Base-by-base conservation (phyloP, 2,888 invertebrate genomes). In the Cephalotes varians region DNA sequence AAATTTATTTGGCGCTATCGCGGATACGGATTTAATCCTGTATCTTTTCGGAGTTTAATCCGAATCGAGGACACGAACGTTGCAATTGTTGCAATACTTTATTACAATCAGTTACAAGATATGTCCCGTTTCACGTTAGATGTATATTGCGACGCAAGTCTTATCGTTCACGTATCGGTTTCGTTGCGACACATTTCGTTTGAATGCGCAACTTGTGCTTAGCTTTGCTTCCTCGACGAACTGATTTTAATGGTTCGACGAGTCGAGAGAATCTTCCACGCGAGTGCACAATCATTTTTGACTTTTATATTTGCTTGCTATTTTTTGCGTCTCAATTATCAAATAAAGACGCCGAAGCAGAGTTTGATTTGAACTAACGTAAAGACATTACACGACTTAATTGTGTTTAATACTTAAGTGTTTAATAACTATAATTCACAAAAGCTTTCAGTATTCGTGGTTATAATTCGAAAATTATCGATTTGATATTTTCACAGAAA, bases 271-370 rank as follows among this genome's bases (percentile, higher is more conserved):
- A 15, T 67, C 2, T 40, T 10, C 5, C 28, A 10, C 37, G 28
- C 5, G 37, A 76, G 28, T 44, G 49, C 15, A 37, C n/a, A 15
- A 51, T 51, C 15, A 64, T n/a, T 64, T 62, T 34, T 62, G 0
- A 34, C 12, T 28, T 37, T 18, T 51, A 18, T 12, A n/a, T 51
- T 65, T 51, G 12, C 9, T 74, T n/a, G 21, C 25, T 28, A 21
- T 62, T 62, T 28, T n/a, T 49, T n/a, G 21, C 15, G 18, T 37
- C 18, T 62, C 34, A 5, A n/a, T 76, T 76, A 65, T 65, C 5
- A 51, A 65, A 51, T 64, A 37, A 37, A 47, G 15, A 6, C 51
- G 18, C 34, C 18, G 15, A 47, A 31, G 15, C 9, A 12, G 3
- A 15, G 15, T 12, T 25, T 37, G 6, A 28, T 6, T 60, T 62